Conservation (phyloP, 2,888 invertebrate species). For the Eulithis prunata region DNA sequence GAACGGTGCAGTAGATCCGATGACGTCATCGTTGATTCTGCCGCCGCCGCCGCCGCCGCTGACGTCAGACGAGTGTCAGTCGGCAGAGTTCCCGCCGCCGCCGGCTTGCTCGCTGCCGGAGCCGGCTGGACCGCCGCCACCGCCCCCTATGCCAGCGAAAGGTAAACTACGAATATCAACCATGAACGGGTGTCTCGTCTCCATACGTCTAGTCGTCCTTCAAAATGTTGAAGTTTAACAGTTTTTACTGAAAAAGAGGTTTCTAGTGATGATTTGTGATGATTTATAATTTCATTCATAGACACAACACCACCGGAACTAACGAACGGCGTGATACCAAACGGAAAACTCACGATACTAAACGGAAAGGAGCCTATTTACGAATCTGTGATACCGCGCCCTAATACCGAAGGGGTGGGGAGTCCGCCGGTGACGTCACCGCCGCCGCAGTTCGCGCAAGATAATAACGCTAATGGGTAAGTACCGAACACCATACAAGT, state of each 20-base stretch:
- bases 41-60: conserved; percentile 67
- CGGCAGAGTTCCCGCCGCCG: conserved; percentile 73
- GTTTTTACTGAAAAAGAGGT: no score
- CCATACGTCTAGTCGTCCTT: no score
- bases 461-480: conserved; percentile 62
- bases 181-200: no score
- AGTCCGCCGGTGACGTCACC: conserved; percentile 61
- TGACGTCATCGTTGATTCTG: conserved; percentile 61
- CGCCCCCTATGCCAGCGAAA: conserved; percentile 76
- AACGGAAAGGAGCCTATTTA: conserved; percentile 91
- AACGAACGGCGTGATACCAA: conserved; percentile 79
- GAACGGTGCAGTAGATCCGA: conserved; percentile 50
- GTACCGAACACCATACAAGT: no score
- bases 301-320: conserved; percentile 75
- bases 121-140: conserved; percentile 90
- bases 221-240: not conserved
- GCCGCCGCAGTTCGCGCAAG: conserved; percentile 57
- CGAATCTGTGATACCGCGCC: conserved; percentile 91
- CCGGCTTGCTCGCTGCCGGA: conserved; percentile 86
- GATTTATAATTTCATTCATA: conserved; percentile 33
- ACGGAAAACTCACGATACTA: conserved; percentile 75
- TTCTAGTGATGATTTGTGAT: no score
- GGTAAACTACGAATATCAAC: conserved; percentile 3
- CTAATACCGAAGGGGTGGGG: conserved; percentile 53
- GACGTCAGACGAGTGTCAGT: conserved; percentile 44